Conservation (phyloP, 2,113 vertebrate genomes). For the Osmerus mordax region DNA sequence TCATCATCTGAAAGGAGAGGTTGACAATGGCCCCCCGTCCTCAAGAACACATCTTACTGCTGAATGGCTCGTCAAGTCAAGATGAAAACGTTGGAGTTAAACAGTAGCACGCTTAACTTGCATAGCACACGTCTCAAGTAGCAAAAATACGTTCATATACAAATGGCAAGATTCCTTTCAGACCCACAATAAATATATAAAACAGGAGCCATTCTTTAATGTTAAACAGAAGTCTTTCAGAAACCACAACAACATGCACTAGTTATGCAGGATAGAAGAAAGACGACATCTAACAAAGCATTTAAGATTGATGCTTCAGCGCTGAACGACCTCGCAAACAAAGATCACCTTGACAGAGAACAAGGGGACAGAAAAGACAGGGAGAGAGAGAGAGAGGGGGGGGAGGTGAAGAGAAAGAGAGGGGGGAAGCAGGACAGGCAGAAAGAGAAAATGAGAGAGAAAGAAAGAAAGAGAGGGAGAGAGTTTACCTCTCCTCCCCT, state of each 20-base stretch:
- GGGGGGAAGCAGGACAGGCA: neutral
- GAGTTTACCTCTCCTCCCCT: neutral
- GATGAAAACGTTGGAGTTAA: neutral
- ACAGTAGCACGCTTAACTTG: too few species aligned
- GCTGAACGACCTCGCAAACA: too few species aligned
- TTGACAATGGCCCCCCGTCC: constrained; percentile 9
- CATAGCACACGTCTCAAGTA: too few species aligned
- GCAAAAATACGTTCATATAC: too few species aligned
- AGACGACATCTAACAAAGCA: constrained; percentile 25
- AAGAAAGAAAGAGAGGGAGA: neutral
- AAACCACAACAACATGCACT: constrained; percentile 19
- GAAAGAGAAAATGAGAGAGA: neutral
- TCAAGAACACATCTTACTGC: constrained; percentile 1
- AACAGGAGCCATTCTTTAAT: constrained; percentile 25
- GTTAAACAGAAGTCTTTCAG: constrained; percentile 31
- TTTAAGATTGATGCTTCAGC: constrained; percentile 24
- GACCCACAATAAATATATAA: constrained; percentile 15
- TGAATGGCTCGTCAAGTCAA: constrained; percentile 13
- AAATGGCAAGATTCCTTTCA: constrained; percentile 17
- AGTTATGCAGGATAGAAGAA: too few species aligned
- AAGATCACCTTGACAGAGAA: neutral
- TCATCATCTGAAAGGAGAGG: neutral
- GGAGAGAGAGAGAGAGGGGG: neutral
- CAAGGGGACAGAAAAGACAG: neutral
- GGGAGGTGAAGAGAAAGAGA: neutral